A percentile compares a stretch with the other conserved stretches of the same genome.
phyloP scores from a whole-genome alignment of 2,888 invertebrate species.

The Epinotia demarniana region DNA sequence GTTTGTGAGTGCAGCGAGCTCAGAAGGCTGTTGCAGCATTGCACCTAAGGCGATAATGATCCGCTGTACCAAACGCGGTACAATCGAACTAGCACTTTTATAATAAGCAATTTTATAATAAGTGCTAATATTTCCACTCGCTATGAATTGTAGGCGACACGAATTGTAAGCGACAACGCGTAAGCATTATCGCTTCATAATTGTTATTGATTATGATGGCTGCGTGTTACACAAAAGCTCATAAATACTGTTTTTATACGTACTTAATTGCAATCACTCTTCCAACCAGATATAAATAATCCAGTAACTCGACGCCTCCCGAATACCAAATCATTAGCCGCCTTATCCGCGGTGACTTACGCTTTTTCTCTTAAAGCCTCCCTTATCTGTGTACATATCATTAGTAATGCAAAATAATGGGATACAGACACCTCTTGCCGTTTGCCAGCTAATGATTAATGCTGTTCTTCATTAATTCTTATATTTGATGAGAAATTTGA shows the following conservation, averaged over 20 bases:
- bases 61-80: too few species aligned
- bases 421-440: conserved; percentile 84
- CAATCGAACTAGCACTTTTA: not conserved
- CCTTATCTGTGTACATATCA: conserved; percentile 83
- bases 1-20: too few species aligned
- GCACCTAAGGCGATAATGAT: too few species aligned
- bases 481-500: conserved; percentile 85
- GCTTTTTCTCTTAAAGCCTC: conserved; percentile 72
- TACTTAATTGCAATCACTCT: conserved; percentile 7
- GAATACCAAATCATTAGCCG: conserved; percentile 68
- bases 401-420: conserved; percentile 85
- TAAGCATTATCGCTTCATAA: conserved; percentile 39
- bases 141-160: conserved; percentile 28
- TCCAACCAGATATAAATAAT: conserved; percentile 24
- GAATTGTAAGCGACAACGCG: conserved; percentile 37
- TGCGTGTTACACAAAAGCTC: conserved; percentile 35
- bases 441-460: conserved; percentile 84
- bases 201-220: conserved; percentile 36
- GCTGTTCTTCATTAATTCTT: conserved; percentile 83
- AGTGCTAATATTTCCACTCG: conserved; percentile 2
- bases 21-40: too few species aligned
- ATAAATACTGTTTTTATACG: conserved; percentile 21
- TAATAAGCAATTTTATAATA: not conserved
- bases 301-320: conserved; percentile 29
- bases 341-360: conserved; percentile 73